A percentile compares a stretch with the other conserved stretches of the same genome.
These are phyloP conservation scores for Carapus acus DNA, from an alignment of 2,797 vertebrate species.

Conservation along the genomic window DNA sequence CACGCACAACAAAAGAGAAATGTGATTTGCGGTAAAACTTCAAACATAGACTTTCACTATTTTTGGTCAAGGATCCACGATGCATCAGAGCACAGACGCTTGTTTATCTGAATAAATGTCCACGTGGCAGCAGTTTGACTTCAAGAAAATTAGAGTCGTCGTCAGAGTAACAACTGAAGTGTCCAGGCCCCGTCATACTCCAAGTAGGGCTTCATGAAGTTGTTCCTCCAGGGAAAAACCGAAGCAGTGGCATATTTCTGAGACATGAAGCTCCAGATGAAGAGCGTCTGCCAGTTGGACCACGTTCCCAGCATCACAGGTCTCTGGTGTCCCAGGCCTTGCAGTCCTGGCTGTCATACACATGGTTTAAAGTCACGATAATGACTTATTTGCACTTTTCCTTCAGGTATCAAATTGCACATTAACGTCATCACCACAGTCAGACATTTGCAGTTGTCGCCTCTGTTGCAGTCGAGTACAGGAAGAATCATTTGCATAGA, in stretches of 20 bases:
- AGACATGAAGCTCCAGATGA: constrained; percentile 3
- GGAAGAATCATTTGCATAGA: neutral
- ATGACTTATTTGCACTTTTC: neutral
- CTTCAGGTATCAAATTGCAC: neutral
- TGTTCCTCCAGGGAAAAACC: constrained; percentile 44
- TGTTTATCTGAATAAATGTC: no score
- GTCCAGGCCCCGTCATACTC: constrained; percentile 33
- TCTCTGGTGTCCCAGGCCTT: neutral
- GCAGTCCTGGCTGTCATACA: constrained; percentile 1
- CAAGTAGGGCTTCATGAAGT: constrained; percentile 23
- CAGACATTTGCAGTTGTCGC: neutral
- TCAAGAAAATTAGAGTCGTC: no score
- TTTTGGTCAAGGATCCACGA: no score
- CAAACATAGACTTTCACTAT: no score
- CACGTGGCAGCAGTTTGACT: no score
- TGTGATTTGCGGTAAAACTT: no score
- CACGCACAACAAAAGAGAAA: no score
- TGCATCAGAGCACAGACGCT: no score
- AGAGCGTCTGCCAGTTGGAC: neutral
- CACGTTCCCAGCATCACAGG: constrained; percentile 10
- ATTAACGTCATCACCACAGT: neutral
- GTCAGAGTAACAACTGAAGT: no score
- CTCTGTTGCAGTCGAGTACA: neutral
- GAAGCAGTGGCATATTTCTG: neutral
- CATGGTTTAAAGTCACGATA: constrained; percentile 5